A percentile compares a stretch with the other conserved stretches of the same genome.
Evolutionary conservation across 30 jellyfish, hydroid and myxozoan genomes (phyloP).

Genomic region (Sanderia malayensis): DNA sequence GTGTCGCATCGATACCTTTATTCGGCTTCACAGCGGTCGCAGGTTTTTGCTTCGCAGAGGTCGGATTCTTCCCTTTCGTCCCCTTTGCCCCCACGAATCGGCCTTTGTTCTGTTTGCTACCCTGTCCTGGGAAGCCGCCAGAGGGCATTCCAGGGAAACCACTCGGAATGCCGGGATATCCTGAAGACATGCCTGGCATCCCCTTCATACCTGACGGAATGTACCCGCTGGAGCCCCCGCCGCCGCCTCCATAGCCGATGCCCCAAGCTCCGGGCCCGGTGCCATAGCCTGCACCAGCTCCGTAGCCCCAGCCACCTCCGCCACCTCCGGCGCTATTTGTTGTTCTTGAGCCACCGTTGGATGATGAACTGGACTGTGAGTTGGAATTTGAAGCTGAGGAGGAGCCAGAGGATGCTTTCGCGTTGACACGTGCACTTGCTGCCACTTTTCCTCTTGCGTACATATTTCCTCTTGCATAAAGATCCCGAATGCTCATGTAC

Average conservation of each 20-base stretch:
- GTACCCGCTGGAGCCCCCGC: slow-evolving; percentile 47
- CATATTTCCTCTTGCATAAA: slow-evolving; percentile 14
- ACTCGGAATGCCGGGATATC: slow-evolving; percentile 3
- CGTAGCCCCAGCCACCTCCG: slow-evolving; percentile 71
- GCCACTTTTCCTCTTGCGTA: slow-evolving; percentile 48
- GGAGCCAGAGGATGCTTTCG: slow-evolving; percentile 34
- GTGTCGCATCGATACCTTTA: background rate
- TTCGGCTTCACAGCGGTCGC: background rate
- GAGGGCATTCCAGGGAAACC: slow-evolving; percentile 70
- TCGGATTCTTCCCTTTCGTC: slow-evolving; percentile 20
- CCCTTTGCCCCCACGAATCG: slow-evolving; percentile 21
- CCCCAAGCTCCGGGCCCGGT: slow-evolving; percentile 65
- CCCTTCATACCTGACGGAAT: slow-evolving; percentile 47
- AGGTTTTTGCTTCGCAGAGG: slow-evolving; percentile 23
- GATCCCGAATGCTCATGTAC: background rate
- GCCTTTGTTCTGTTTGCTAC: slow-evolving; percentile 11
- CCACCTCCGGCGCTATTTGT: slow-evolving; percentile 45
- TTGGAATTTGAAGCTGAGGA: slow-evolving; percentile 28
- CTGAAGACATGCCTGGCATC: slow-evolving; percentile 42
- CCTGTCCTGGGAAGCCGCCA: slow-evolving; percentile 46
- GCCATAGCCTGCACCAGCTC: slow-evolving; percentile 71
- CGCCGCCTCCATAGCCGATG: slow-evolving; percentile 62
- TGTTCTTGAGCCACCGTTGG: slow-evolving; percentile 43
- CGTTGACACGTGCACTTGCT: slow-evolving; percentile 19
- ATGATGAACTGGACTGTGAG: slow-evolving; percentile 51